Conservation (phyloP, 2,113 vertebrate species). For the Hippocampus comes region DNA sequence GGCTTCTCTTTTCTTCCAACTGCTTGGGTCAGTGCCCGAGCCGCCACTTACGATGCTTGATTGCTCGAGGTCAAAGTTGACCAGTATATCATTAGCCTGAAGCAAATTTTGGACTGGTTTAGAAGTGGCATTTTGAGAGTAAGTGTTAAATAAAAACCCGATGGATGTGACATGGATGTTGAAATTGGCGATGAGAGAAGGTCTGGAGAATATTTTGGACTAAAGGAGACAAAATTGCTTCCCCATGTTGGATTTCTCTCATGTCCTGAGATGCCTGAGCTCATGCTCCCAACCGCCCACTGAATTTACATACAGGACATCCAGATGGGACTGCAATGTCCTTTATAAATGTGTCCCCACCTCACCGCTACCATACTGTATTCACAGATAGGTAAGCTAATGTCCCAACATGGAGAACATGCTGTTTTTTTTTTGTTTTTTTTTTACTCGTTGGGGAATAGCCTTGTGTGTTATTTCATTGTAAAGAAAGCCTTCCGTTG, state of each 20-base stretch:
- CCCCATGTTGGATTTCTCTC: constrained; percentile 53
- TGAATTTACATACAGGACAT: constrained; percentile 19
- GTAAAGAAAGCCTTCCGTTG: too few relatives aligned
- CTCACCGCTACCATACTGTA: neutral
- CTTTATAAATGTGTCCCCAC: neutral
- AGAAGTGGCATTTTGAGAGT: constrained; percentile 8
- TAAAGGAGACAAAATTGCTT: constrained; percentile 69
- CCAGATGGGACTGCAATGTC: constrained; percentile 16
- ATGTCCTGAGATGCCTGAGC: constrained; percentile 26
- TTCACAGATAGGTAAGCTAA: constrained; percentile 3
- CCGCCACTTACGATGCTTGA: constrained; percentile 19
- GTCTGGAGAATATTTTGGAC: constrained; percentile 53
- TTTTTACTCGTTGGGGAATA: constrained; percentile 25
- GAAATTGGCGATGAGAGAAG: constrained; percentile 6
- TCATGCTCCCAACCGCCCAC: constrained; percentile 20
- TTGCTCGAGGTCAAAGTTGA: constrained; percentile 45
- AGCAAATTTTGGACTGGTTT: constrained; percentile 1
- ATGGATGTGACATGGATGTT: constrained; percentile 4
- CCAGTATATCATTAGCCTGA: constrained; percentile 16
- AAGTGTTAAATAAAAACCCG: constrained; percentile 8
- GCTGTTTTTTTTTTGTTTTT: constrained; percentile 14
- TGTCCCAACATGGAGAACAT: neutral
- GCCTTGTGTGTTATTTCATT: constrained; percentile 26
- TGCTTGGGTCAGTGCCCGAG: constrained; percentile 18
- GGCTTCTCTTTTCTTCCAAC: constrained; percentile 1